Conservation (phyloP, 2,797 vertebrate species). For the Carduelis carduelis region DNA sequence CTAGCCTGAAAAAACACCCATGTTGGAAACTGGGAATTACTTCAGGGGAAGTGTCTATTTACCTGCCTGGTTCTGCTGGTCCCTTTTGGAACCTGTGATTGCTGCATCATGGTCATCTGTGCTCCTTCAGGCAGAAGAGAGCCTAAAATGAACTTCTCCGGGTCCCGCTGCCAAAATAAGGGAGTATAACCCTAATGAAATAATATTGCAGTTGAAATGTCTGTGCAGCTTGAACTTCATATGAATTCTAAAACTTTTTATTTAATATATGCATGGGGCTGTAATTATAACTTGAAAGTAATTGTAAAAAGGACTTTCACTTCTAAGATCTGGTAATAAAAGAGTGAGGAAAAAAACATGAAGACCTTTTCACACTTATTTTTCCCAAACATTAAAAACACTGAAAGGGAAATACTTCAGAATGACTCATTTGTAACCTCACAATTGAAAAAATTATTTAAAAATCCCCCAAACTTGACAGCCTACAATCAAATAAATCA, state of each 20-base stretch:
- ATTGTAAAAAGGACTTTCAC: background rate
- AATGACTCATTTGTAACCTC: conserved; percentile 32
- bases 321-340: conserved; percentile 10
- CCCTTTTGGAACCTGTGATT: background rate
- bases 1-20: background rate
- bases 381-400: conserved; percentile 10
- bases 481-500: conserved; percentile 60
- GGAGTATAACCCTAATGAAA: background rate
- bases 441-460: conserved; percentile 44
- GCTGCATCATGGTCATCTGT: background rate
- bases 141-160: background rate
- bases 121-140: background rate
- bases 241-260: background rate
- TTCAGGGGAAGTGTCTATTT: background rate
- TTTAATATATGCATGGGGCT: background rate
- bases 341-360: background rate
- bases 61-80: background rate
- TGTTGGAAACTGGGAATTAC: background rate
- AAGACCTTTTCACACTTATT: conserved; percentile 20
- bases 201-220: background rate
- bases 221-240: background rate
- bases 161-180: background rate
- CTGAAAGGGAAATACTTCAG: conserved; percentile 2
- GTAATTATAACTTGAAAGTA: background rate
- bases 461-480: conserved; percentile 31